These are phyloP conservation scores for Venustoraphidia nigricollis DNA, from an alignment of 2,888 invertebrate genomes.

Conservation along the genomic window DNA sequence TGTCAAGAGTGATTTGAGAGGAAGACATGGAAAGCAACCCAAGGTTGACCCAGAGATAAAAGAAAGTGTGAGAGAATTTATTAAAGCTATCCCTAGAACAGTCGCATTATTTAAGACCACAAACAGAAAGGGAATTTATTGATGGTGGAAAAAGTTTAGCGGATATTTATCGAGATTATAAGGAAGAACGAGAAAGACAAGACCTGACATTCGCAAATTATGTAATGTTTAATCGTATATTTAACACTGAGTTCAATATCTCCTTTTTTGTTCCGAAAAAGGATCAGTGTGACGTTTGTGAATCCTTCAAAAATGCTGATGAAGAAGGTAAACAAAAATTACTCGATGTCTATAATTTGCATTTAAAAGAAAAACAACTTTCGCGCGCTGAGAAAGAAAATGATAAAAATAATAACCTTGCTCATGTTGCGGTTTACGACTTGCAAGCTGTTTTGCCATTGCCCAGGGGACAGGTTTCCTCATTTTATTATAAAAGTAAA, in stretches of 20 bases:
- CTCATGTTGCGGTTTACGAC: no score
- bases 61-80: slow-evolving; percentile 11
- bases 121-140: slow-evolving; percentile 12
- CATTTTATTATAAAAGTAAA: background rate
- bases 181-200: slow-evolving; percentile 7
- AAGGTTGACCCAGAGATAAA: slow-evolving; percentile 12
- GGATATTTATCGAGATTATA: slow-evolving; percentile 14
- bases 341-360: slow-evolving; percentile 1
- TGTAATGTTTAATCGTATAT: slow-evolving; percentile 8
- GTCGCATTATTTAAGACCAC: slow-evolving; percentile 11
- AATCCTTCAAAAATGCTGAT: slow-evolving; percentile 9
- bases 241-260: slow-evolving; percentile 10
- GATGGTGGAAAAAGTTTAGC: slow-evolving; percentile 14
- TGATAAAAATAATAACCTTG: no score
- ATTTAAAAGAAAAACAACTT: background rate
- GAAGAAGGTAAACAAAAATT: slow-evolving; percentile 9
- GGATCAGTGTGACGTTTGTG: slow-evolving; percentile 11
- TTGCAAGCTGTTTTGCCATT: background rate
- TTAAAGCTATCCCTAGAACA: slow-evolving; percentile 13
- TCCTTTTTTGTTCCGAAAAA: slow-evolving; percentile 11
- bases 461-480: background rate
- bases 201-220: slow-evolving; percentile 5
- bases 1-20: slow-evolving; percentile 9
- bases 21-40: slow-evolving; percentile 12
- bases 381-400: no score